Conservation (phyloP, 2,888 invertebrate genomes). For the Candidula unifasciata region DNA sequence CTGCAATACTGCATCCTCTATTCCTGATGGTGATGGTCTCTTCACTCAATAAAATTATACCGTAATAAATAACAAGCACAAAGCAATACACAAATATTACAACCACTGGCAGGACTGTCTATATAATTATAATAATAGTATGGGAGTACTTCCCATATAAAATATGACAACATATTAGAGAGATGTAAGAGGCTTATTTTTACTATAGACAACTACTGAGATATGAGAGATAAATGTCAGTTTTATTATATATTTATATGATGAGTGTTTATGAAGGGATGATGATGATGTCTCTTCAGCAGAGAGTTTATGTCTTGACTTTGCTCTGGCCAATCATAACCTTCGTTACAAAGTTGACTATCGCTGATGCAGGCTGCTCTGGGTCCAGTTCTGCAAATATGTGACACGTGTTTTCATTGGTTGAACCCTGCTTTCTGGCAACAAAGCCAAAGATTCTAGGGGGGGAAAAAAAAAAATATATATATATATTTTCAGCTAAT, state of each 20-base stretch:
- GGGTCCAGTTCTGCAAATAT: slow-evolving; percentile 96
- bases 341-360: slow-evolving; percentile 83
- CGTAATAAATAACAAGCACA: slow-evolving; percentile 21
- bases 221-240: slow-evolving; percentile 25
- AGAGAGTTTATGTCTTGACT: slow-evolving; percentile 62
- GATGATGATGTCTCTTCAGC: neutral
- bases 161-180: slow-evolving; percentile 31
- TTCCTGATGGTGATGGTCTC: too few species aligned
- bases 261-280: neutral
- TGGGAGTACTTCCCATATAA: slow-evolving; percentile 15
- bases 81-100: slow-evolving; percentile 44
- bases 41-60: neutral
- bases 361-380: slow-evolving; percentile 94
- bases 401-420: slow-evolving; percentile 96
- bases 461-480: slow-evolving; percentile 38
- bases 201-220: slow-evolving; percentile 16
- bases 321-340: slow-evolving; percentile 77
- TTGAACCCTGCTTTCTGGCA: slow-evolving; percentile 90
- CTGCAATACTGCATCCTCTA: too few species aligned
- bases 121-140: slow-evolving; percentile 6
- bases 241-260: slow-evolving; percentile 21
- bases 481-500: neutral
- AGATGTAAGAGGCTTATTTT: neutral
- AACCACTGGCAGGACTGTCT: slow-evolving; percentile 13
- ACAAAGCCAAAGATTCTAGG: slow-evolving; percentile 94